Conservation (phyloP, 2,888 invertebrate species). For the Melitaea athalia region DNA sequence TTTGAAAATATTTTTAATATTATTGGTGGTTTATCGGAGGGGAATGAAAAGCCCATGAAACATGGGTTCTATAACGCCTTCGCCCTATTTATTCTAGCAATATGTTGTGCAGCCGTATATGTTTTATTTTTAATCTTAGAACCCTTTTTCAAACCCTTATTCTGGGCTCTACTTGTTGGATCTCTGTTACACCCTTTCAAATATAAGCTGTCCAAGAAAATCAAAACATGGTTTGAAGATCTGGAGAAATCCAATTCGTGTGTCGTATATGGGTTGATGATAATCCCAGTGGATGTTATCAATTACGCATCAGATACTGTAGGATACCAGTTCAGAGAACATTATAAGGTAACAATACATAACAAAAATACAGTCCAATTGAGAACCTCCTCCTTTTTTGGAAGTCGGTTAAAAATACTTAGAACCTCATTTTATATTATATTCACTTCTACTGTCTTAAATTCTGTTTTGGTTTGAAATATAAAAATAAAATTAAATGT, state of each 20-base stretch:
- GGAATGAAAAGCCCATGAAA: conserved; percentile 94
- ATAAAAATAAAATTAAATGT: no score
- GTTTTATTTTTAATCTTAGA: conserved; percentile 93
- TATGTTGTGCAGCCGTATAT: conserved; percentile 86
- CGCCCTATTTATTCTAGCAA: conserved; percentile 88
- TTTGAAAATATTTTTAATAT: conserved; percentile 87
- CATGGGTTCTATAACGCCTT: conserved; percentile 95
- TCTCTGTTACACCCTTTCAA: conserved; percentile 98
- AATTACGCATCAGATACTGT: conserved; percentile 89
- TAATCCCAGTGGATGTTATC: conserved; percentile 89
- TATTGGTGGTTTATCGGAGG: conserved; percentile 86
- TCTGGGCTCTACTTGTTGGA: conserved; percentile 98
- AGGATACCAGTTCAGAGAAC: conserved; percentile 86
- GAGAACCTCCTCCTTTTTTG: no score
- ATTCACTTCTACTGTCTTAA: no score
- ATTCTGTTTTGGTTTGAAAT: no score
- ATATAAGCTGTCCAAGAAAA: conserved; percentile 87
- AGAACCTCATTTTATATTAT: no score
- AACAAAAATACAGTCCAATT: no score
- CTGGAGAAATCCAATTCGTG: conserved; percentile 86
- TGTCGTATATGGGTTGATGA: conserved; percentile 80
- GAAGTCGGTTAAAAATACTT: no score
- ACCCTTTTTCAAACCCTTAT: conserved; percentile 95
- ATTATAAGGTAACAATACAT: conserved; percentile 73
- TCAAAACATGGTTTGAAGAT: conserved; percentile 90